These are phyloP conservation scores for Embidobia sp. DNA, from an alignment of 2,888 invertebrate species.

Conservation along the genomic window DNA sequence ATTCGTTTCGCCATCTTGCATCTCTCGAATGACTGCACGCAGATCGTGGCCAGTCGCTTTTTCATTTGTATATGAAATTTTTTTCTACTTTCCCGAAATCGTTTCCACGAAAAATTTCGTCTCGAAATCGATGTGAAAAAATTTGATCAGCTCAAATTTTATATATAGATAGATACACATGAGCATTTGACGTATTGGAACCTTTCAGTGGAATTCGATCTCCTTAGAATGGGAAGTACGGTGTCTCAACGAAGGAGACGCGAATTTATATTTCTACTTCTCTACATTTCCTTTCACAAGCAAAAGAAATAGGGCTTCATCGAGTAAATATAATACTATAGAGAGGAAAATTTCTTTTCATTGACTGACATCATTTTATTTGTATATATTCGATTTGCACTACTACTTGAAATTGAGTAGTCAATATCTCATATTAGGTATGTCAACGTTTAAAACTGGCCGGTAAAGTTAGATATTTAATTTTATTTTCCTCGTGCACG, in stretches of 20 bases:
- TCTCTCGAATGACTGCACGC: background rate
- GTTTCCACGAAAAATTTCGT: background rate
- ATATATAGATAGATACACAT: constrained; percentile 45
- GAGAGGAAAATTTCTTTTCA: constrained; percentile 61
- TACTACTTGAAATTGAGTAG: constrained; percentile 63
- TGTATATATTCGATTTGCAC: constrained; percentile 58
- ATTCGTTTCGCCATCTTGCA: constrained; percentile 19
- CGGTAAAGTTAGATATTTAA: constrained; percentile 33
- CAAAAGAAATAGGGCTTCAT: constrained; percentile 62
- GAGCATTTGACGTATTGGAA: constrained; percentile 60
- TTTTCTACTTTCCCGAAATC: no score
- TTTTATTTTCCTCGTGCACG: constrained; percentile 1
- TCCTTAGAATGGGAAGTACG: constrained; percentile 57
- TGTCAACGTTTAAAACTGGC: constrained; percentile 49
- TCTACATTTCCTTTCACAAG: constrained; percentile 62
- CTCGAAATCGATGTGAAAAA: constrained; percentile 6
- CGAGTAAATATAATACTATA: constrained; percentile 63
- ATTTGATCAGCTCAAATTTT: constrained; percentile 50
- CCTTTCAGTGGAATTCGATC: constrained; percentile 61
- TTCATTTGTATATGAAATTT: no score
- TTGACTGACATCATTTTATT: constrained; percentile 63
- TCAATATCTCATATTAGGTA: constrained; percentile 56
- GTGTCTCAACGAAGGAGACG: constrained; percentile 57
- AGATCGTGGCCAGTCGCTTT: no score
- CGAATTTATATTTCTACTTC: constrained; percentile 60